Evolutionary conservation across 1,140 invertebrate genomes (phyloP).

Genomic region (Cotesia glomerata): DNA sequence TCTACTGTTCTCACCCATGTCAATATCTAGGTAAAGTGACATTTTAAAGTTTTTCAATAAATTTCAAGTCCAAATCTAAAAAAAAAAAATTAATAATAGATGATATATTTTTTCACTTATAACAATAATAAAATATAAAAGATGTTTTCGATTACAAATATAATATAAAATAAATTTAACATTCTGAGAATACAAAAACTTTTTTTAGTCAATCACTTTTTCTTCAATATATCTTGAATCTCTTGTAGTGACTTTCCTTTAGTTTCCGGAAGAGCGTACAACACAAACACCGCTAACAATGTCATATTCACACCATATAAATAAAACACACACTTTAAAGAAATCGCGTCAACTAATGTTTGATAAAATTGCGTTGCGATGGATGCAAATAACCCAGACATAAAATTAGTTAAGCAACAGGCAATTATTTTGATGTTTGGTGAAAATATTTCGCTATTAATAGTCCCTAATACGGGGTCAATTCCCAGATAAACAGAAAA

Average conservation of each 20-base stretch:
- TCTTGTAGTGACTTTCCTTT: slow-evolving; percentile 44
- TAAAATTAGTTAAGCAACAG: slow-evolving; percentile 72
- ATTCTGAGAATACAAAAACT: background rate
- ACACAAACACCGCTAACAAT: slow-evolving; percentile 25
- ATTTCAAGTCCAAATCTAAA: background rate
- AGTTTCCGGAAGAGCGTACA: slow-evolving; percentile 40
- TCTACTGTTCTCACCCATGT: background rate
- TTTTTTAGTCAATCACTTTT: background rate
- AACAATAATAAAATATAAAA: background rate
- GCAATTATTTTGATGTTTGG: slow-evolving; percentile 20
- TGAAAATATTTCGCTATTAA: slow-evolving; percentile 52
- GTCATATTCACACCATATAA: slow-evolving; percentile 67
- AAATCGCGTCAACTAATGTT: slow-evolving; percentile 66
- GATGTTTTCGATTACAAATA: background rate
- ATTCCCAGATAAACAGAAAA: slow-evolving; percentile 66
- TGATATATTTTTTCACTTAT: background rate
- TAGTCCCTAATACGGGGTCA: slow-evolving; percentile 73
- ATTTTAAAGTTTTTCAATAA: background rate
- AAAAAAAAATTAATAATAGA: background rate
- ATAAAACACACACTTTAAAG: slow-evolving; percentile 76
- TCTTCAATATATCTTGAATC: slow-evolving; percentile 36
- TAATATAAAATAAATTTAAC: background rate
- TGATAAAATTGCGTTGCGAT: slow-evolving; percentile 78
- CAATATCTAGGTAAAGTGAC: background rate
- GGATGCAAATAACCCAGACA: slow-evolving; percentile 76